Base-by-base conservation (phyloP, 2,888 invertebrate genomes). In the Acrobasis suavella region DNA sequence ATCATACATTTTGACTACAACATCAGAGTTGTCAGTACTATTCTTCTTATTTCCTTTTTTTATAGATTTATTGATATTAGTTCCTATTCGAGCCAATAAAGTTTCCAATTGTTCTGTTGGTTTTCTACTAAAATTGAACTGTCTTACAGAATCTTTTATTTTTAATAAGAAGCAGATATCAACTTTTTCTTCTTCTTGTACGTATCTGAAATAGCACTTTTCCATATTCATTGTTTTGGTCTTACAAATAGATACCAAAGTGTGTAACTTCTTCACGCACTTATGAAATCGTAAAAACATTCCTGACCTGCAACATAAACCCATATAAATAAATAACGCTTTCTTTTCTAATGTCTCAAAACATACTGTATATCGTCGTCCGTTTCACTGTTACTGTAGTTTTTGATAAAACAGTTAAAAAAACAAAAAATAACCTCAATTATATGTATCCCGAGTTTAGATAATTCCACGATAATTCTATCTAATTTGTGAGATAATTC, bases 81-180 rank as follows among this genome's bases (percentile, higher is more conserved):
- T 82, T 56, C 93, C 89, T 52, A 97, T 93, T 67, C 96, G 92
- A 2, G 77, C 78, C 37, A 95, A 81, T 67, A 96, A 94, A 58
- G 81, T 85, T 42, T 93, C 87, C 12, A 96, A 85, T 50, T 85
- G 92, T 87, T 97, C 97, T 16, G 90, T 76, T 6, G 94, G 80
- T 60, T 93, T 93, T 66, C 97, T 91, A 64, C 93, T 93, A 70
- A 97, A 95, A 86, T 96, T 96, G 73, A 96, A 97, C 67, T 95
- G 94, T 65, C 96, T 91, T 64, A 77, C 56, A 15, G 79, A 71
- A 42, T 88, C 85, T 69, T 87, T 89, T n/a, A 89, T 65, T 70
- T 83, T 81, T 17, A 82, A 77, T 16, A 89, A 68, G 74, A 91
- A 89, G 6, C 86, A 78, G 64, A 92, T 86, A 75, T 91, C 85